These are phyloP conservation scores for Mylabris sibirica DNA, from an alignment of 2,888 invertebrate species.

Conservation along the genomic window DNA sequence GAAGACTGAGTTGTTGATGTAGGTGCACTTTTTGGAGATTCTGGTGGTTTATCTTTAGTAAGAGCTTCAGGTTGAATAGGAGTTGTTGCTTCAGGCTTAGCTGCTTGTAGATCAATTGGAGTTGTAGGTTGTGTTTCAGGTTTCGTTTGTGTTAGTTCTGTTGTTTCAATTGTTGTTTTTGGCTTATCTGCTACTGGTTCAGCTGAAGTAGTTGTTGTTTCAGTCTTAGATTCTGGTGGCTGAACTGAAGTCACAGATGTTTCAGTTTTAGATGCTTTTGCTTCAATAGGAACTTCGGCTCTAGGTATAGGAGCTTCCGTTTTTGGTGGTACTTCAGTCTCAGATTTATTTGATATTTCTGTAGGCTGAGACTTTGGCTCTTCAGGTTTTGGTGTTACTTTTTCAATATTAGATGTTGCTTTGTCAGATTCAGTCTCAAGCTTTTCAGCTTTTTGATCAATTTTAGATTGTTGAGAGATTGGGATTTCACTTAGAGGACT, in stretches of 20 bases:
- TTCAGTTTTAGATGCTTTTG: constrained; percentile 30
- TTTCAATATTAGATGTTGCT: constrained; percentile 25
- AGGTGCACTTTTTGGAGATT: constrained; percentile 15
- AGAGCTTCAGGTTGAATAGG: constrained; percentile 35
- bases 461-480: background rate
- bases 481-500: constrained; percentile 16
- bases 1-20: constrained; percentile 12
- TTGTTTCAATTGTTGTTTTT: constrained; percentile 47
- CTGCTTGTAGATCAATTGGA: background rate
- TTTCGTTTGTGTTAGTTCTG: constrained; percentile 38
- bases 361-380: constrained; percentile 22
- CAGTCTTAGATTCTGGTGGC: constrained; percentile 19
- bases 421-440: constrained; percentile 37
- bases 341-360: constrained; percentile 17
- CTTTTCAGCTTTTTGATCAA: constrained; percentile 28
- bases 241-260: constrained; percentile 21
- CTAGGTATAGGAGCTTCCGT: constrained; percentile 35
- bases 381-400: constrained; percentile 35
- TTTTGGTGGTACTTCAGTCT: constrained; percentile 14
- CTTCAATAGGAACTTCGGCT: constrained; percentile 18
- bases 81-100: constrained; percentile 28
- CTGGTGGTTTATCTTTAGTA: constrained; percentile 11
- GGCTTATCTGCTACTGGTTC: background rate
- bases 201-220: background rate
- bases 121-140: constrained; percentile 30